Percentiles rank a stretch among this genome's conserved stretches.
phyloP scores from a whole-genome alignment of 2,113 vertebrate species.

The Tetrao urogallus region DNA sequence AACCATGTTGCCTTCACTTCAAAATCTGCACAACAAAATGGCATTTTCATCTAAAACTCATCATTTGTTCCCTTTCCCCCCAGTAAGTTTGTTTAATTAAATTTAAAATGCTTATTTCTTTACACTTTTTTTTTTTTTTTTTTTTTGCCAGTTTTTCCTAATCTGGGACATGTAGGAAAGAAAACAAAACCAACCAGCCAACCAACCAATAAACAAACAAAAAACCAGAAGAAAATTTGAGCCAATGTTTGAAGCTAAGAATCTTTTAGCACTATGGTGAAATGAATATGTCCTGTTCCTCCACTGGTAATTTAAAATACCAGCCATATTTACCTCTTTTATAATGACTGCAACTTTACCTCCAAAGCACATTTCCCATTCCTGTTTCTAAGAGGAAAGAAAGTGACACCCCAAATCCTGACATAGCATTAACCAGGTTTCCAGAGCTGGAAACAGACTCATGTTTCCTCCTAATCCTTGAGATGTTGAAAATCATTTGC shows the following conservation, averaged over 20 bases:
- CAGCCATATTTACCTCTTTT: not conserved
- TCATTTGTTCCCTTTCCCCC: not conserved
- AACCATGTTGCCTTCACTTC: not conserved
- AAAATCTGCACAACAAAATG: not conserved
- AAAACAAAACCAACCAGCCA: not conserved
- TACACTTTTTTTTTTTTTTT: not conserved
- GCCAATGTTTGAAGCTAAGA: not conserved
- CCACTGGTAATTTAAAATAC: not conserved
- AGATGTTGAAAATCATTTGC: not conserved
- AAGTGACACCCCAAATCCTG: not conserved
- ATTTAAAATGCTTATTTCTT: not conserved
- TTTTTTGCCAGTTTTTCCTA: not conserved
- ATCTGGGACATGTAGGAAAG: not conserved
- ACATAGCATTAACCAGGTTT: not conserved
- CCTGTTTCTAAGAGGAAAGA: constrained; percentile 4
- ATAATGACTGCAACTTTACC: not conserved
- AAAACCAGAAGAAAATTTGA: not conserved
- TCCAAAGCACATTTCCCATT: constrained; percentile 25
- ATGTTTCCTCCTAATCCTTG: not conserved
- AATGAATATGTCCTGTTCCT: not conserved
- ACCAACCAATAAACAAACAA: not conserved
- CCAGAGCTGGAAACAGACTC: not conserved
- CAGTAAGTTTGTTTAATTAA: not conserved
- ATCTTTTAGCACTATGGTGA: not conserved
- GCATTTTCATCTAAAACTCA: not conserved